A percentile compares a stretch with the other conserved stretches of the same genome.
phyloP scores from a whole-genome alignment of 2,888 invertebrate species.

The Automeris io region DNA sequence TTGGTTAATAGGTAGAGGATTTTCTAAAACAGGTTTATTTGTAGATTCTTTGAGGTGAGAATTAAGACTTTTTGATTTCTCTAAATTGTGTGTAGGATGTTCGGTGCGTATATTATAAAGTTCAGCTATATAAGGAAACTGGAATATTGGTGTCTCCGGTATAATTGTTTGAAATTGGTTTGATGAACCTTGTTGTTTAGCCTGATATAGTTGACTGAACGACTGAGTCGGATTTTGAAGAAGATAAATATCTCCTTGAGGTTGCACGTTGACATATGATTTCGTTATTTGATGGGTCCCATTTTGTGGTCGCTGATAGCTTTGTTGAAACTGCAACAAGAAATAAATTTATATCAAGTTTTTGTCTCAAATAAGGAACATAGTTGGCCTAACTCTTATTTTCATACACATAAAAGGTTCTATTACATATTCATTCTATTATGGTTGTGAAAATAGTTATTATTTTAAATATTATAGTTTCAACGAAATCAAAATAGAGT shows the following conservation, averaged over 20 bases:
- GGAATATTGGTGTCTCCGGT: not conserved
- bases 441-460: no score
- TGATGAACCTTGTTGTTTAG: not conserved
- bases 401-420: no score
- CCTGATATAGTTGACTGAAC: constrained; percentile 13
- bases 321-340: constrained; percentile 1
- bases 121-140: constrained; percentile 17
- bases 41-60: constrained; percentile 39
- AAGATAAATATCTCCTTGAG: constrained; percentile 44
- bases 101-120: constrained; percentile 35
- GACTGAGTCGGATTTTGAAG: constrained; percentile 43
- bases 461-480: no score
- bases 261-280: not conserved
- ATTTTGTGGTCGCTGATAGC: constrained; percentile 15
- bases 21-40: constrained; percentile 30
- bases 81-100: constrained; percentile 16
- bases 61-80: constrained; percentile 14
- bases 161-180: not conserved
- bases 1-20: constrained; percentile 40
- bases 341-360: no score
- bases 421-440: no score
- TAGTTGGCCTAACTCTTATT: no score
- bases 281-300: not conserved
- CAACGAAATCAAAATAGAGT: no score
- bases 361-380: no score